Evolutionary conservation across 2,797 vertebrate genomes (phyloP).

Genomic region (Pristis pectinata): DNA sequence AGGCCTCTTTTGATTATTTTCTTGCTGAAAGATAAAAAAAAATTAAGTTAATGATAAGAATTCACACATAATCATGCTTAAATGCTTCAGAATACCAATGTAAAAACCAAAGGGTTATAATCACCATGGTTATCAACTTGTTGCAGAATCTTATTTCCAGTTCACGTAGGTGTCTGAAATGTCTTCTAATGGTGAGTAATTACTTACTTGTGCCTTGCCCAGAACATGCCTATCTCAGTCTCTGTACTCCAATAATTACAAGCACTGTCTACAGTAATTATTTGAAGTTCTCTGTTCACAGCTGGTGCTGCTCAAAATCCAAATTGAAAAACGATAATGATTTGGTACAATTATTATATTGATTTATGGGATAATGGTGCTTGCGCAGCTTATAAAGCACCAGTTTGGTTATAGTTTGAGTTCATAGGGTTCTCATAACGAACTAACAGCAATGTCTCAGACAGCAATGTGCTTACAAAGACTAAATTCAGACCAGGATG

Average conservation of each 20-base stretch:
- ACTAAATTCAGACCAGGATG: neutral
- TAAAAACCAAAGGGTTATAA: neutral
- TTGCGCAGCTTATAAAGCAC: neutral
- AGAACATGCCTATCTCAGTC: neutral
- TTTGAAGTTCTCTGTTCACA: neutral
- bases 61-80: neutral
- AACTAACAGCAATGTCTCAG: neutral
- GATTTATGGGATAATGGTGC: neutral
- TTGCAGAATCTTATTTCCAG: neutral
- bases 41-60: neutral
- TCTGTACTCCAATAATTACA: neutral
- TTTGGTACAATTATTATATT: neutral
- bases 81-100: neutral
- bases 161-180: neutral
- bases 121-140: neutral
- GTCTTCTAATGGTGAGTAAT: neutral
- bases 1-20: neutral
- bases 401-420: too few species aligned
- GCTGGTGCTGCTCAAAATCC: neutral
- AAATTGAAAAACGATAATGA: neutral
- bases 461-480: neutral
- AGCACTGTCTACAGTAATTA: neutral
- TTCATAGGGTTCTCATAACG: neutral
- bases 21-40: neutral
- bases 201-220: neutral